These are phyloP conservation scores for Heterotilapia buettikoferi DNA, from an alignment of 2,113 vertebrate genomes.

Conservation along the genomic window DNA sequence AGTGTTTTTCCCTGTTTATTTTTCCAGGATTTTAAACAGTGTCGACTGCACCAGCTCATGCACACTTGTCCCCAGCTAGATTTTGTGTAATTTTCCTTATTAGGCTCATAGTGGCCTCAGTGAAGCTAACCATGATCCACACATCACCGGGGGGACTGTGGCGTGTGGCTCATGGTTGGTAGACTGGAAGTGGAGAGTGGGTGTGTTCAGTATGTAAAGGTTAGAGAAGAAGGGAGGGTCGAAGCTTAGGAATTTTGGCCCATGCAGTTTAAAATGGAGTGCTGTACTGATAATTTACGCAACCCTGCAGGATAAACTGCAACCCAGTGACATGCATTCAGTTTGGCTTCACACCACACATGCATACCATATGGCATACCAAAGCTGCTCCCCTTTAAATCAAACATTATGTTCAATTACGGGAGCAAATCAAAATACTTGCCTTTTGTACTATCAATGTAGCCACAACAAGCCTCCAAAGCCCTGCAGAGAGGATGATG, in stretches of 20 bases:
- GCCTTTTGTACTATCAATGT: not conserved
- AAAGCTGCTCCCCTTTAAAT: not conserved
- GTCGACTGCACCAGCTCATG: not conserved
- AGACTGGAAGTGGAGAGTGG: not conserved
- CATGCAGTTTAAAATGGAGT: not conserved
- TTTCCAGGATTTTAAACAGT: not conserved
- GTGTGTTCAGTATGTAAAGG: not conserved
- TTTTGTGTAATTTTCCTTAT: slow-evolving; percentile 14
- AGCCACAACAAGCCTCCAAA: not conserved
- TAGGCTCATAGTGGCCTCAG: not conserved
- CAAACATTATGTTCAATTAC: not conserved
- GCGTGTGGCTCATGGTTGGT: not conserved
- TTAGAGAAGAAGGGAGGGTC: not conserved
- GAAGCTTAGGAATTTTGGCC: not conserved
- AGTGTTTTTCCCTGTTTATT: slow-evolving; percentile 6
- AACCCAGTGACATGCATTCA: not conserved
- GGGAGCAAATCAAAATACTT: not conserved
- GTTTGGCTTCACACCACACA: not conserved
- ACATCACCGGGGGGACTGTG: not conserved
- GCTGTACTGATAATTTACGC: not conserved
- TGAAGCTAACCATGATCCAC: not conserved
- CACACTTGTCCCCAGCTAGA: not conserved
- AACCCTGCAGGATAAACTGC: not conserved
- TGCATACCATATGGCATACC: not conserved
- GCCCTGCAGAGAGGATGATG: not conserved